Percentiles rank a stretch among this genome's conserved stretches.
Evolutionary conservation across 2,888 invertebrate genomes (phyloP).

Genomic region (Mechanitis mazaeus): DNA sequence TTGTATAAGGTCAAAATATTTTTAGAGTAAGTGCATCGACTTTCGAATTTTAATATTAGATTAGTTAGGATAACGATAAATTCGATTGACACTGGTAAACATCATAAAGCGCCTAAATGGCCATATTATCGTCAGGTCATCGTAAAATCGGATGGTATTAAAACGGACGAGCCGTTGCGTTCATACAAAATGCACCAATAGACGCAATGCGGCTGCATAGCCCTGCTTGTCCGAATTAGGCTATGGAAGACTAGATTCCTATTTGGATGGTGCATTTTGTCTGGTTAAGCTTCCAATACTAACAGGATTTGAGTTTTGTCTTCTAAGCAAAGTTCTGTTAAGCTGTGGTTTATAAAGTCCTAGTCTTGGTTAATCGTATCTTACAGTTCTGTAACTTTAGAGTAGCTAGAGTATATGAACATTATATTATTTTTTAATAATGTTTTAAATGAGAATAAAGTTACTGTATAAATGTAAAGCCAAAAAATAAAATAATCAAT

Average conservation of each 20-base stretch:
- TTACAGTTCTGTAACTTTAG: too few relatives aligned
- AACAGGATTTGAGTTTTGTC: slow-evolving; percentile 6
- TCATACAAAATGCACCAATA: slow-evolving; percentile 27
- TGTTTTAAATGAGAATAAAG: too few relatives aligned
- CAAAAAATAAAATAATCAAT: too few relatives aligned
- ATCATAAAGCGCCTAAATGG: slow-evolving; percentile 15
- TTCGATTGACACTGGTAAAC: background rate
- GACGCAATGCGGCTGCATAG: slow-evolving; percentile 28
- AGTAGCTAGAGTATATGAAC: too few relatives aligned
- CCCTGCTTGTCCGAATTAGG: slow-evolving; percentile 17
- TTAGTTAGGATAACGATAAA: slow-evolving; percentile 2
- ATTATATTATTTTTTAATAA: too few relatives aligned
- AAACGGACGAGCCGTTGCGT: slow-evolving; percentile 21
- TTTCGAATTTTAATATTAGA: background rate
- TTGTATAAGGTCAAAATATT: background rate
- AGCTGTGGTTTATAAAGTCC: background rate
- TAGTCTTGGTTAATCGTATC: too few relatives aligned
- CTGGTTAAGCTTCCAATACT: slow-evolving; percentile 3
- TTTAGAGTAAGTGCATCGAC: background rate
- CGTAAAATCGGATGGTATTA: slow-evolving; percentile 28
- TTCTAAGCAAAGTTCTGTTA: slow-evolving; percentile 3
- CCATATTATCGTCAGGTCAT: slow-evolving; percentile 25
- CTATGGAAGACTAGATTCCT: slow-evolving; percentile 15
- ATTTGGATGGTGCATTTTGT: slow-evolving; percentile 12
- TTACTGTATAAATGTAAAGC: too few relatives aligned